phyloP scores from a whole-genome alignment of 2,888 invertebrate species.

The Epinotia ramella region DNA sequence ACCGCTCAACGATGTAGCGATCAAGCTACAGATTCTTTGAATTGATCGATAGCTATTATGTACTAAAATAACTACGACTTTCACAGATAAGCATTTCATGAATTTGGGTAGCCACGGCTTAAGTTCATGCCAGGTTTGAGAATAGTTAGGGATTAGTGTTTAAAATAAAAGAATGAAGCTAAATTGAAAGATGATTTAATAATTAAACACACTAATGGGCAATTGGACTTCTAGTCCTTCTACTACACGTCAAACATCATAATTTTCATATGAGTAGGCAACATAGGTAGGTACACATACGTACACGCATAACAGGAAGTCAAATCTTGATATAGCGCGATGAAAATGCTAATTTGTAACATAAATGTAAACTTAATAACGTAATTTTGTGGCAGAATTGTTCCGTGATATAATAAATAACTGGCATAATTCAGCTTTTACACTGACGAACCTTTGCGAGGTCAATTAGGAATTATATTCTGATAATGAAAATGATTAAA shows the following conservation, averaged over 20 bases:
- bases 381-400: constrained; percentile 1
- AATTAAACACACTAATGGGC: background rate
- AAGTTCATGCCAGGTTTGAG: background rate
- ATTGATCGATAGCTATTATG: constrained; percentile 15
- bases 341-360: background rate
- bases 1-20: constrained; percentile 47
- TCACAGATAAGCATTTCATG: background rate
- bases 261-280: background rate
- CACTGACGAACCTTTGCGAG: constrained; percentile 22
- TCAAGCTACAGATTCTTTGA: constrained; percentile 35
- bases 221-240: no score
- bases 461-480: constrained; percentile 20
- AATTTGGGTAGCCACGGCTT: background rate
- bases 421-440: constrained; percentile 24
- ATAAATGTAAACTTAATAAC: background rate
- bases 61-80: constrained; percentile 18
- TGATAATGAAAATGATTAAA: constrained; percentile 36
- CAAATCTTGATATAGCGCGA: no score
- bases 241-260: background rate
- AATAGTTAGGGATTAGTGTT: background rate
- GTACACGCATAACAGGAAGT: background rate
- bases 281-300: background rate
- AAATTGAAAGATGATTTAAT: background rate
- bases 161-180: background rate
- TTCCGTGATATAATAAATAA: constrained; percentile 20